These are phyloP conservation scores for Scaptomyza parva DNA, from an alignment of 2,888 invertebrate species.

Conservation along the genomic window DNA sequence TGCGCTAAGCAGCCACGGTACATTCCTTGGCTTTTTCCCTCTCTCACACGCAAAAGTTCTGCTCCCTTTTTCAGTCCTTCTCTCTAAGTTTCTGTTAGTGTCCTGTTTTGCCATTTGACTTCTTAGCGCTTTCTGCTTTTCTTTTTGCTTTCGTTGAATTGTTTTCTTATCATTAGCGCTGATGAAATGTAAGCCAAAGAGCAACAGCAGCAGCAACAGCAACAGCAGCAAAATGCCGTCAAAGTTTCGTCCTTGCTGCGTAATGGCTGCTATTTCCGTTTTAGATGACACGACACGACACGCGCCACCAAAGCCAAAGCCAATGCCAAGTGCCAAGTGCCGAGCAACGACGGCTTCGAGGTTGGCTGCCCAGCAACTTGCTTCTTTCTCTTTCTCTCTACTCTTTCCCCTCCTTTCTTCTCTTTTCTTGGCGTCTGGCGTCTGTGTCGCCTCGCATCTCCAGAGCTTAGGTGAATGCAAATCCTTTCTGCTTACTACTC, in stretches of 20 bases:
- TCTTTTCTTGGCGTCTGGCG: slow-evolving; percentile 3
- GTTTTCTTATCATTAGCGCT: slow-evolving; percentile 78
- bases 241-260: slow-evolving; percentile 63
- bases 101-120: slow-evolving; percentile 50
- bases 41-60: no score
- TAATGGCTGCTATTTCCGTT: slow-evolving; percentile 76
- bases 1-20: slow-evolving; percentile 58
- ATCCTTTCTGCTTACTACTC: slow-evolving; percentile 53
- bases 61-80: background rate
- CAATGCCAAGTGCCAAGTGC: slow-evolving; percentile 31
- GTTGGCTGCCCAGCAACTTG: slow-evolving; percentile 11
- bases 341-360: slow-evolving; percentile 2
- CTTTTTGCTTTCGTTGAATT: slow-evolving; percentile 51
- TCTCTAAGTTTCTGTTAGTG: slow-evolving; percentile 1
- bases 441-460: slow-evolving; percentile 37
- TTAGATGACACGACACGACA: slow-evolving; percentile 57
- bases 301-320: slow-evolving; percentile 48
- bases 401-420: background rate
- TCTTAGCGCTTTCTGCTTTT: slow-evolving; percentile 10
- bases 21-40: slow-evolving; percentile 24
- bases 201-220: slow-evolving; percentile 19
- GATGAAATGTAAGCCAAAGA: slow-evolving; percentile 72
- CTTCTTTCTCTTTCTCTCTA: background rate
- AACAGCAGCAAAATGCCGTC: slow-evolving; percentile 41
- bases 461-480: slow-evolving; percentile 63